Evolutionary conservation across 2,113 vertebrate genomes (phyloP), one percentile per base, ranked within the genome.

Genomic region (Neotoma lepida): DNA sequence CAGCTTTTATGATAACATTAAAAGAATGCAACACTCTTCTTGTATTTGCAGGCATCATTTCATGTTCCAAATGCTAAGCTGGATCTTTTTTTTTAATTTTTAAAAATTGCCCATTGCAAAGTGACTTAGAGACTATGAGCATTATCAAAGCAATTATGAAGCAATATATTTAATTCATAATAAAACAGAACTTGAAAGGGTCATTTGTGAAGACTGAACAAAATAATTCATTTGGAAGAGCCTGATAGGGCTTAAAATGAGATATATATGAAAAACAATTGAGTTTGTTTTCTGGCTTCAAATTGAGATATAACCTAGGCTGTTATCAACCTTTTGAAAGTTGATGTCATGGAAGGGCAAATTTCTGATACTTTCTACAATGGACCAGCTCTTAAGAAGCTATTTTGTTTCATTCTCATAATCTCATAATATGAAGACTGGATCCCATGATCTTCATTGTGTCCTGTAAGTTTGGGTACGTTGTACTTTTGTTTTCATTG

Each of bases 1-100:
- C 61, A 84, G 56, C 13, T 94, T 97, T 97, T 96, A 95, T 95
- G 88, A 93, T 82, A 90, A 87, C 86, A 95, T 95, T 95, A 95
- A 96, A 96, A 35, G 9, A 88, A 96, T 94, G 41, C 4, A 86
- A 93, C 73, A 87, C 77, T 92, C 46, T 54, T 93, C 30, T 71
- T 96, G 44, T 95, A 58, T 87, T 95, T 96, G 54, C 44, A 95
- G 73, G 73, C 78, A 94, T 91, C 71, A 91, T 93, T 97, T 96
- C 89, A 78, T 95, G 73, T 95, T 92, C 61, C 33, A 74, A 96
- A 96, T 39, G 86, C 71, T 96, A 92, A 96, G 84, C 61, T 94
- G 54, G 26, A 94, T 93, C 30, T 95, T 41, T n/a, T 82, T 94
- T 93, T 63, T 85, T 70, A 68, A 89, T 94, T 88, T 95, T n/a